Percentiles rank a stretch among this genome's conserved stretches.
Evolutionary conservation across 2,797 vertebrate species (phyloP).

Genomic region (Xyrichtys novacula): DNA sequence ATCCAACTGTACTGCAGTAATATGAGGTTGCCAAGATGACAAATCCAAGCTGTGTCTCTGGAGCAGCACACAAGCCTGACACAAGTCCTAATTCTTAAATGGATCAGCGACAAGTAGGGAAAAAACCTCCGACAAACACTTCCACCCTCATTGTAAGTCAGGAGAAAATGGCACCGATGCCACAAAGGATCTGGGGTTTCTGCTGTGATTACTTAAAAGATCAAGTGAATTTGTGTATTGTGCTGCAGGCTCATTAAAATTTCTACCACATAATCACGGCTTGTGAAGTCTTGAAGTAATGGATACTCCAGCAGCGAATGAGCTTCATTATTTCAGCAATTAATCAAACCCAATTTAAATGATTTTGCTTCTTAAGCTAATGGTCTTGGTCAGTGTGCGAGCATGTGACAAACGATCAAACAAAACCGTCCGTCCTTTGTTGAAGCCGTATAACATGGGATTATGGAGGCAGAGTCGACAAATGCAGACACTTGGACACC

Average conservation of each 20-base stretch:
- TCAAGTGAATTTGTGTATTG: slow-evolving; percentile 32
- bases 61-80: slow-evolving; percentile 19
- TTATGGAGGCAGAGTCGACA: slow-evolving; percentile 47
- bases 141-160: slow-evolving; percentile 15
- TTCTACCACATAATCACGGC: slow-evolving; percentile 37
- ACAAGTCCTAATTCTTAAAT: slow-evolving; percentile 23
- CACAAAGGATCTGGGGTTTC: slow-evolving; percentile 36
- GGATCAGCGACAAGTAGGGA: slow-evolving; percentile 19
- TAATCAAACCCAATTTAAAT: slow-evolving; percentile 52
- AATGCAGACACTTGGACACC: slow-evolving; percentile 75
- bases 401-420: slow-evolving; percentile 57
- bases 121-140: slow-evolving; percentile 16
- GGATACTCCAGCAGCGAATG: slow-evolving; percentile 35
- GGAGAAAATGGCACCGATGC: slow-evolving; percentile 29
- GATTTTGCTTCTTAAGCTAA: slow-evolving; percentile 74
- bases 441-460: slow-evolving; percentile 77
- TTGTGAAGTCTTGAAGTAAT: slow-evolving; percentile 42
- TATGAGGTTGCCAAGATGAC: slow-evolving; percentile 45
- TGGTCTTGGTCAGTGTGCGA: slow-evolving; percentile 52
- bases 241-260: slow-evolving; percentile 57
- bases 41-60: slow-evolving; percentile 22
- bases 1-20: slow-evolving; percentile 21
- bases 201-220: slow-evolving; percentile 50
- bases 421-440: slow-evolving; percentile 29
- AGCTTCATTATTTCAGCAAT: slow-evolving; percentile 46